Evolutionary conservation across 2,113 vertebrate species (phyloP), one percentile per base, ranked within the genome.

Genomic region (Lathamus discolor): DNA sequence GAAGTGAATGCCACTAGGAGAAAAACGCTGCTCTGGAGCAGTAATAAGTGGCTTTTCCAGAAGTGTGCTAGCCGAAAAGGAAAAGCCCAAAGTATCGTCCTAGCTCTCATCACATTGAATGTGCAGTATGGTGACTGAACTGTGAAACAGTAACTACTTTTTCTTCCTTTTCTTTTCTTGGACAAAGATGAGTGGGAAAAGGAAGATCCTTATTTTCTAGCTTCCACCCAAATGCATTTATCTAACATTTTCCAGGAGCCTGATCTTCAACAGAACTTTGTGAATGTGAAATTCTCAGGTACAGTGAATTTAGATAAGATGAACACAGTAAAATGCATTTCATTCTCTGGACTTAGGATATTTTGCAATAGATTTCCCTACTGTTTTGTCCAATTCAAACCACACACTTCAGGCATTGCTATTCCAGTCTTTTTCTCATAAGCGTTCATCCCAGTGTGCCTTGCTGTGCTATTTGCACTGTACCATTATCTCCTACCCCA

Each of bases 61-160:
- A 46, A 17, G 17, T 2, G 8, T 13, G 24, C 0, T 0, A 37
- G n/a, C 23, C n/a, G 51, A 41, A 23, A 2, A 46, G 43, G n/a
- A 54, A 62, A 85, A 90, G 10, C 19, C 24, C 31, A 2, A 24
- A 3, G 8, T 10, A 49, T 35, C 16, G 43, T 6, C 25, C 35
- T 3, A 68, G 35, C 9, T 49, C 17, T 24, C 63, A 48, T 9
- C 43, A n/a, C 4, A 1, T 5, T 57, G 49, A 7, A 22, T 64
- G 82, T 66, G 18, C 43, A 66, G 10, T 25, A 17, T 1, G 9
- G 48, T 22, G 5, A 74, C 7, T 19, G 41, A 67, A 33, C 1
- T 44, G 41, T 37, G 31, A 77, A 83, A 41, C 17, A 90, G 11
- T 20, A 43, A 52, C 28, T 66, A 6, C 7, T 23, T 63, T 81